Conservation (phyloP, 2,113 vertebrate species). For the Engraulis encrasicolus region DNA sequence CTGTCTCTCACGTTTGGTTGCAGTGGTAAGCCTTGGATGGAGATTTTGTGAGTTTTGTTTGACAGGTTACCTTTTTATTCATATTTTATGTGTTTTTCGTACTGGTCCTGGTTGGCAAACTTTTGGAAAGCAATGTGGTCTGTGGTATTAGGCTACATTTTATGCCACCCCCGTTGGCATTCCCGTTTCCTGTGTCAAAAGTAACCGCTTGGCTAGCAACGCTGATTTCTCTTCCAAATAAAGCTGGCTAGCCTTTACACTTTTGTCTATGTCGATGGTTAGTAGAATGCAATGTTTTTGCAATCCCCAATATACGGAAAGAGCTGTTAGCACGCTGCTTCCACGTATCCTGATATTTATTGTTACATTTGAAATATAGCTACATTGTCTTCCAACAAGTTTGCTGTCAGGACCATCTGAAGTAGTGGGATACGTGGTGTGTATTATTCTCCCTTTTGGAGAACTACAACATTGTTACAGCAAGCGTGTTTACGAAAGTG, state of each 20-base stretch:
- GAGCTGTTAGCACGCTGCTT: not conserved
- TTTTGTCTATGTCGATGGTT: not conserved
- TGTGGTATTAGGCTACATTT: constrained; percentile 35
- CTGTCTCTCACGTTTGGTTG: constrained; percentile 69
- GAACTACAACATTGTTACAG: not conserved
- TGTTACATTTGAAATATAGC: not conserved
- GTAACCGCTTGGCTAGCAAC: constrained; percentile 67
- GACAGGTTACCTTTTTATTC: constrained; percentile 32
- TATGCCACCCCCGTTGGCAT: constrained; percentile 2
- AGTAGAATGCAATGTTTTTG: not conserved
- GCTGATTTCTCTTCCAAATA: constrained; percentile 65
- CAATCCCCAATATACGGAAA: not conserved
- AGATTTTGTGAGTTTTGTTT: constrained; percentile 67
- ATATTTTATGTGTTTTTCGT: constrained; percentile 13
- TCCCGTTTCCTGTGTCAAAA: constrained; percentile 57
- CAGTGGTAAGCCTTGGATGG: constrained; percentile 64
- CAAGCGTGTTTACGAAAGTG: not conserved
- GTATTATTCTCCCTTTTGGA: not conserved
- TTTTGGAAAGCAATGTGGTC: constrained; percentile 21
- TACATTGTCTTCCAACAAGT: constrained; percentile 44
- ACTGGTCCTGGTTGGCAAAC: constrained; percentile 1
- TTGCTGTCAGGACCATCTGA: constrained; percentile 34
- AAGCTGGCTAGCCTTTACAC: constrained; percentile 29
- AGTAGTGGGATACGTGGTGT: not conserved
- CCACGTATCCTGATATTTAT: not conserved